Percentiles rank a stretch among this genome's conserved stretches.
Evolutionary conservation across 1,140 invertebrate genomes (phyloP).

Genomic region (Achatina immaculata): DNA sequence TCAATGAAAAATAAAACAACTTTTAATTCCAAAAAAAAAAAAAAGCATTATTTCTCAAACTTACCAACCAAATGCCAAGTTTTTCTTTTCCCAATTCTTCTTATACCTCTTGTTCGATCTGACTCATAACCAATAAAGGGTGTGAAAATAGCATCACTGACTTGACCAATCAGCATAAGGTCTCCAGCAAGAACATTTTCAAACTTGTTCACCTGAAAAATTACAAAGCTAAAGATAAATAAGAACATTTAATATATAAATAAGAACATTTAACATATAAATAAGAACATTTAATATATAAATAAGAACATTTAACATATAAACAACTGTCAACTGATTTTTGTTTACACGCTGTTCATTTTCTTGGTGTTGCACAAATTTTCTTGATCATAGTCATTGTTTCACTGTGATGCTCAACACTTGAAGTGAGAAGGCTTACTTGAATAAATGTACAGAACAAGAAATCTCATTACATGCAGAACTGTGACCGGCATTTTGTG

Average conservation of each 20-base stretch:
- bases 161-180: conserved; percentile 67
- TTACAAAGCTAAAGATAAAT: conserved; percentile 1
- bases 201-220: conserved; percentile 76
- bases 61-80: conserved; percentile 92
- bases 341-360: neutral
- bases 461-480: too few relatives aligned
- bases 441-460: too few relatives aligned
- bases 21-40: neutral
- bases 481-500: too few relatives aligned
- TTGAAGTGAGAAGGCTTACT: too few relatives aligned
- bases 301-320: neutral
- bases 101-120: conserved; percentile 80
- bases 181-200: conserved; percentile 81
- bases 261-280: too few relatives aligned
- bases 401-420: too few relatives aligned
- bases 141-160: conserved; percentile 90
- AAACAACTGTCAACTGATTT: neutral
- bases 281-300: too few relatives aligned
- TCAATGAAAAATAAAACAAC: neutral
- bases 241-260: too few relatives aligned
- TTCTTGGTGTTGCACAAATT: too few relatives aligned
- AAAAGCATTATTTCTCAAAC: conserved; percentile 34
- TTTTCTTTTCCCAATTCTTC: conserved; percentile 86
- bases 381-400: too few relatives aligned
- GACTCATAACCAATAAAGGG: conserved; percentile 90